Conservation (phyloP, 1,140 invertebrate species). For the Oncopeltus fasciatus region DNA sequence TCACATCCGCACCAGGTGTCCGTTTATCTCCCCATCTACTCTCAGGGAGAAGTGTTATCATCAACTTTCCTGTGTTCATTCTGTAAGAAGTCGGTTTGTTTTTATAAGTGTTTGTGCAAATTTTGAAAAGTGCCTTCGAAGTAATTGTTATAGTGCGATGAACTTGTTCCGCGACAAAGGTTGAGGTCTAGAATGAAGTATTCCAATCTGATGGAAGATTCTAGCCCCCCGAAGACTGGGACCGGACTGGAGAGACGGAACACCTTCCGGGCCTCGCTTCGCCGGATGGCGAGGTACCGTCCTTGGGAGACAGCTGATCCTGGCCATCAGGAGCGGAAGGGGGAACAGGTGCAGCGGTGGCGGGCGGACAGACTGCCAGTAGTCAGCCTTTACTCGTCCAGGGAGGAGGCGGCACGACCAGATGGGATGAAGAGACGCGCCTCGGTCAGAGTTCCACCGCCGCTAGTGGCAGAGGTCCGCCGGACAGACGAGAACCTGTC, state of each 20-base stretch:
- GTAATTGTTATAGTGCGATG: neutral
- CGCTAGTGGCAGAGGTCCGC: constrained; percentile 25
- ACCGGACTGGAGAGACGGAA: constrained; percentile 10
- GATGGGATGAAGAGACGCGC: constrained; percentile 28
- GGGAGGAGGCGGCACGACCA: neutral
- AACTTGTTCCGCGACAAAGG: neutral
- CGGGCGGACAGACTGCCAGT: constrained; percentile 7
- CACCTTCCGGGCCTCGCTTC: constrained; percentile 46
- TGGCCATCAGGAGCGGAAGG: constrained; percentile 9
- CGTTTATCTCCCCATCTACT: no score
- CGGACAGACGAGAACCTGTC: constrained; percentile 21
- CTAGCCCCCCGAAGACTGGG: neutral
- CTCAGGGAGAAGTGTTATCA: no score
- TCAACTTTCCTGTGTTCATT: no score
- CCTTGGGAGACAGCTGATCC: constrained; percentile 24
- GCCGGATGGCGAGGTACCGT: constrained; percentile 36
- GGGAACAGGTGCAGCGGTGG: neutral
- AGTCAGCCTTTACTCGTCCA: constrained; percentile 25
- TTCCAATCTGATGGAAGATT: no score
- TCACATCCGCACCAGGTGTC: no score
- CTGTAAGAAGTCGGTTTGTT: no score
- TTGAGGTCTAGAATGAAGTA: neutral
- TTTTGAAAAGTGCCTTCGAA: no score
- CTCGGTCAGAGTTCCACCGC: constrained; percentile 17
- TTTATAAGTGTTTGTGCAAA: no score